Evolutionary conservation across 2,888 invertebrate genomes (phyloP).

Genomic region (Noctua janthina): DNA sequence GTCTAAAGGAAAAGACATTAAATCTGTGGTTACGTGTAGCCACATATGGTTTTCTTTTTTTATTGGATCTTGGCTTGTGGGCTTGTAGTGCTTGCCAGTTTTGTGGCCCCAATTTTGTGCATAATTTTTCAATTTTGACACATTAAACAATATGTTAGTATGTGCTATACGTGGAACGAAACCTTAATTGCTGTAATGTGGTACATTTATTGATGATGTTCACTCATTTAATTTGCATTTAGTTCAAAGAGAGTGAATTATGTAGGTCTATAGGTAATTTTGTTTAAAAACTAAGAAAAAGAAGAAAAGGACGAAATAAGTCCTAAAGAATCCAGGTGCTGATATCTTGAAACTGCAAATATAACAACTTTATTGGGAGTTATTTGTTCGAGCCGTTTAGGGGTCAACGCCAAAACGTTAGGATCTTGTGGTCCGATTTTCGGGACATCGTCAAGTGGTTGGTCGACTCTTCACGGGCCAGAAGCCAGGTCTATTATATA

Average conservation of each 20-base stretch:
- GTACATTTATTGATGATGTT: slow-evolving; percentile 42
- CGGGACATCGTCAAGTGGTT: not conserved
- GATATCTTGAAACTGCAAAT: not conserved
- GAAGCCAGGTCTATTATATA: not conserved
- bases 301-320: not conserved
- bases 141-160: slow-evolving; percentile 33
- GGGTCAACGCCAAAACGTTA: not conserved
- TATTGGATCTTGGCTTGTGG: not conserved
- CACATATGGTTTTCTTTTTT: not conserved
- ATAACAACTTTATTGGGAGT: not conserved
- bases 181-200: slow-evolving; percentile 37
- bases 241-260: slow-evolving; percentile 36
- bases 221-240: slow-evolving; percentile 48
- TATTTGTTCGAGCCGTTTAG: no score
- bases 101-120: slow-evolving; percentile 34
- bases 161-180: slow-evolving; percentile 52
- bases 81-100: not conserved
- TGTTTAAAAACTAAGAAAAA: slow-evolving; percentile 1
- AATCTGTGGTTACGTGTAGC: not conserved
- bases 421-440: not conserved
- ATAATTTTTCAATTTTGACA: slow-evolving; percentile 57
- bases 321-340: not conserved
- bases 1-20: not conserved
- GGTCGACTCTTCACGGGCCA: not conserved
- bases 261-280: not conserved